A percentile compares a stretch with the other conserved stretches of the same genome.
These are phyloP conservation scores for Heliocidaris tuberculata DNA, from an alignment of 35 echinoderm and acorn worm species.

Conservation along the genomic window DNA sequence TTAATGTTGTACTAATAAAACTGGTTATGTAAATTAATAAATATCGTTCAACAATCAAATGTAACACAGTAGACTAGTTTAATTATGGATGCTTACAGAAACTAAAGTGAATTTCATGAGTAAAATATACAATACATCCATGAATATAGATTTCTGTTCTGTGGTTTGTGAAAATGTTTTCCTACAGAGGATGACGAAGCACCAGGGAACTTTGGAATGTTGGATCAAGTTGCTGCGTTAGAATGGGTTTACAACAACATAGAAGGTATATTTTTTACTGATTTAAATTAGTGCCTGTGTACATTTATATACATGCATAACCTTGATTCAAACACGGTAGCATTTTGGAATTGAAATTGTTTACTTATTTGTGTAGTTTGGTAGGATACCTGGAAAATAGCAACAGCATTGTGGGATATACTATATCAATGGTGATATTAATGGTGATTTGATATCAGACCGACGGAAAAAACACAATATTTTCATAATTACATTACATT, in stretches of 20 bases:
- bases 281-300: not conserved
- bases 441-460: no score
- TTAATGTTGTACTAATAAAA: no score
- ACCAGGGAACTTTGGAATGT: conserved; percentile 66
- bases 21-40: no score
- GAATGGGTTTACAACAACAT: conserved; percentile 82
- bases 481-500: no score
- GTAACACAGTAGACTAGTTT: not conserved
- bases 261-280: conserved; percentile 29
- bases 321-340: not conserved
- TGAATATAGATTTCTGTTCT: not conserved
- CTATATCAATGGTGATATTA: no score
- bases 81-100: not conserved
- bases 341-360: not conserved
- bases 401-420: no score
- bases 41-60: no score
- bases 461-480: no score
- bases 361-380: not conserved
- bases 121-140: not conserved
- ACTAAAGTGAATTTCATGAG: not conserved
- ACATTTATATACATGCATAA: not conserved
- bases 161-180: not conserved
- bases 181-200: conserved; percentile 55
- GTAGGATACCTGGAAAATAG: no score
- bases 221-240: conserved; percentile 68